Conservation (phyloP, 1,140 invertebrate genomes). For the Sarcophaga peregrina region DNA sequence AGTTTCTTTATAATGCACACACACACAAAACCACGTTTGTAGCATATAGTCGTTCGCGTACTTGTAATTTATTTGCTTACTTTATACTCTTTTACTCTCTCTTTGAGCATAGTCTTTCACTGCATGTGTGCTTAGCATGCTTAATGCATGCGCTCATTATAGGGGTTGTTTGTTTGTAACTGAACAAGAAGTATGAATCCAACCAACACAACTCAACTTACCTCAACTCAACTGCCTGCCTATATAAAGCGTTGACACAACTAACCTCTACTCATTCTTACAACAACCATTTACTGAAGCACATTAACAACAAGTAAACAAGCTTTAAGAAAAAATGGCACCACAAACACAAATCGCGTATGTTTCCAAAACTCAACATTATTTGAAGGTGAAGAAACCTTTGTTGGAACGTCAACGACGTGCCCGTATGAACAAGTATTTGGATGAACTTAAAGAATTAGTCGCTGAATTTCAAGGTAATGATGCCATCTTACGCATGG, state of each 20-base stretch:
- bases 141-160: neutral
- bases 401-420: slow-evolving; percentile 93
- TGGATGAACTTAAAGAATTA: slow-evolving; percentile 92
- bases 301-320: slow-evolving; percentile 7
- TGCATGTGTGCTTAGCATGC: neutral
- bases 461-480: slow-evolving; percentile 92
- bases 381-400: slow-evolving; percentile 95
- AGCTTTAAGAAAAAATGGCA: slow-evolving; percentile 52
- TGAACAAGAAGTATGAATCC: neutral
- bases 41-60: neutral
- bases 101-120: neutral
- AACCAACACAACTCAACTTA: neutral
- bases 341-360: slow-evolving; percentile 45
- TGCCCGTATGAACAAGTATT: slow-evolving; percentile 92
- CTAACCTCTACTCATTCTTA: slow-evolving; percentile 43
- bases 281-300: slow-evolving; percentile 6
- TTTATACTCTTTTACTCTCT: neutral
- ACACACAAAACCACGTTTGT: neutral
- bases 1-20: neutral
- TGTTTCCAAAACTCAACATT: slow-evolving; percentile 86
- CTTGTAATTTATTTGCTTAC: neutral
- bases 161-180: neutral
- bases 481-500: slow-evolving; percentile 90
- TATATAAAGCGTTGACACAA: slow-evolving; percentile 1
- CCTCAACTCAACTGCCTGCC: neutral